phyloP scores from a whole-genome alignment of 2,113 vertebrate genomes.

The Petrocephalus microphthalmus region DNA sequence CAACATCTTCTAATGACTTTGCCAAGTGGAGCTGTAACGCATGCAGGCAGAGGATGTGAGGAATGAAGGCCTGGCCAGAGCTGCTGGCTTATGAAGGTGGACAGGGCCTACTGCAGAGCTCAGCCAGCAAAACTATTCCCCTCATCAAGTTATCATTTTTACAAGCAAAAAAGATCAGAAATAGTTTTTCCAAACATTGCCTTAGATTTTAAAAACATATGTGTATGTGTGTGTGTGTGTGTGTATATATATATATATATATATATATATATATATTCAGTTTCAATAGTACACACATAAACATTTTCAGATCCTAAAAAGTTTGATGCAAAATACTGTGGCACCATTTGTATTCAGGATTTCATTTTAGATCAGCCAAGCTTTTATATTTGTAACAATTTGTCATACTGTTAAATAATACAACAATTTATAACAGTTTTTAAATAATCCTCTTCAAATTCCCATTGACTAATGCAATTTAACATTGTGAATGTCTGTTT shows the following conservation, averaged over 20 bases:
- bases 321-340: not conserved
- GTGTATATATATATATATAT: not conserved
- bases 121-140: not conserved
- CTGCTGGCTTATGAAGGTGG: not conserved
- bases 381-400: slow-evolving; percentile 18
- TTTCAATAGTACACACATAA: not conserved
- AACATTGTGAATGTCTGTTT: slow-evolving; percentile 52
- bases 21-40: not conserved
- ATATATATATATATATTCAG: not conserved
- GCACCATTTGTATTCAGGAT: slow-evolving; percentile 1
- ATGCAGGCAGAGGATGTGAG: too few relatives aligned
- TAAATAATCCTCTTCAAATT: slow-evolving; percentile 39
- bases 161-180: not conserved
- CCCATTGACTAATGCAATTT: slow-evolving; percentile 44
- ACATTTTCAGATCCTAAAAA: not conserved
- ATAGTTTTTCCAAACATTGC: not conserved
- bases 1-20: slow-evolving; percentile 4
- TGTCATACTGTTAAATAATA: slow-evolving; percentile 16
- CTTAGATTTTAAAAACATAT: not conserved
- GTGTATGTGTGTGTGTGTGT: not conserved
- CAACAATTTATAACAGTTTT: slow-evolving; percentile 15
- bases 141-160: not conserved
- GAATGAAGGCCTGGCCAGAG: not conserved
- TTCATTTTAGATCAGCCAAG: slow-evolving; percentile 2
- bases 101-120: not conserved